phyloP scores from a whole-genome alignment of 2,113 vertebrate species.

The Rhea americana region DNA sequence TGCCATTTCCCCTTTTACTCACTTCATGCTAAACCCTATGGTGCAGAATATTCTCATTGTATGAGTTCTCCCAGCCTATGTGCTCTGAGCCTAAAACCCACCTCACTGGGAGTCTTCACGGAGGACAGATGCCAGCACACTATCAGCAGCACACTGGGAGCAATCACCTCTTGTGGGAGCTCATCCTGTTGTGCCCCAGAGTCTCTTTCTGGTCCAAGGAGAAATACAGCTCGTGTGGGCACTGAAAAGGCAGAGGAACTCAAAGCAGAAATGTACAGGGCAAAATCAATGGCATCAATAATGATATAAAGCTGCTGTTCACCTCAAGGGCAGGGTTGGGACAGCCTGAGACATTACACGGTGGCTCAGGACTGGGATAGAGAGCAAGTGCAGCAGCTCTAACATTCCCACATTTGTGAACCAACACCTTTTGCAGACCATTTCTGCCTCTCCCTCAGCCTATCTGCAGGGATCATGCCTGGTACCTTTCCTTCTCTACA shows the following conservation, averaged over 20 bases:
- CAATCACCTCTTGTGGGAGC: not conserved
- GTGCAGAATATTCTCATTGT: too few relatives aligned
- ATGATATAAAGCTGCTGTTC: not conserved
- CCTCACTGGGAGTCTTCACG: not conserved
- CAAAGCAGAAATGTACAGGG: not conserved
- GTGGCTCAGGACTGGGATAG: not conserved
- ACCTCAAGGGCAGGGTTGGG: not conserved
- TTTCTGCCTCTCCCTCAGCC: not conserved
- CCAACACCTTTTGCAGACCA: not conserved
- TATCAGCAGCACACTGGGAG: not conserved
- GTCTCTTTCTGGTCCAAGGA: not conserved
- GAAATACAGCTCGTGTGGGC: not conserved
- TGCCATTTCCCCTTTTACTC: not conserved
- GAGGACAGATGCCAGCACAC: not conserved
- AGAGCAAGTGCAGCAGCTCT: not conserved
- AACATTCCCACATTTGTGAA: not conserved
- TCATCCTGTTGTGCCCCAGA: not conserved
- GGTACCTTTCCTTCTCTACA: not conserved
- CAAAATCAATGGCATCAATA: not conserved
- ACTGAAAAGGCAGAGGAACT: not conserved
- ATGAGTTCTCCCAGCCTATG: not conserved
- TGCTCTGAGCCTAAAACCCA: not conserved
- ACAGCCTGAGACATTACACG: not conserved
- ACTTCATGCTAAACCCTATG: not conserved
- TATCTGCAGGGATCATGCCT: not conserved